Evolutionary conservation across 2,797 vertebrate species (phyloP).

Genomic region (Ataeniobius toweri): DNA sequence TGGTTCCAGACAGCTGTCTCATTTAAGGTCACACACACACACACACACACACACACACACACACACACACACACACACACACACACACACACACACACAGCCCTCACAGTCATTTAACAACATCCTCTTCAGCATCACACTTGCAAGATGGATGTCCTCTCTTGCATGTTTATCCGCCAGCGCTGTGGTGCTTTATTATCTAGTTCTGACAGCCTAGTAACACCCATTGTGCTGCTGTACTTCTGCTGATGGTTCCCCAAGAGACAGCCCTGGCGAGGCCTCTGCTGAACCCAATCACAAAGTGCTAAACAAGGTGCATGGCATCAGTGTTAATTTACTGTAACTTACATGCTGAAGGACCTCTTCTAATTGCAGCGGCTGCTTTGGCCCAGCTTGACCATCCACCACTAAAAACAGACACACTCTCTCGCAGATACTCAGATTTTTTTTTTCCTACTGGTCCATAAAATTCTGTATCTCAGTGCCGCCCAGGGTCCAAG

Average conservation of each 20-base stretch:
- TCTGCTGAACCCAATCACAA: constrained; percentile 82
- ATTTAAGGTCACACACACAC: constrained; percentile 8
- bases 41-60: constrained; percentile 24
- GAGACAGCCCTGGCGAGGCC: constrained; percentile 80
- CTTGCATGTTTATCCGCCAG: constrained; percentile 78
- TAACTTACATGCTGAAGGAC: constrained; percentile 70
- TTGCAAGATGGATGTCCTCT: constrained; percentile 83
- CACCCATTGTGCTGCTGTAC: constrained; percentile 75
- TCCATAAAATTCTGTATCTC: constrained; percentile 69
- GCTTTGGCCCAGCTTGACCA: neutral
- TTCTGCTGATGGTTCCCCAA: constrained; percentile 74
- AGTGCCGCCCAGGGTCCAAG: constrained; percentile 50
- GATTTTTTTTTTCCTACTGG: constrained; percentile 51
- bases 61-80: constrained; percentile 22
- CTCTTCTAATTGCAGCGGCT: constrained; percentile 61
- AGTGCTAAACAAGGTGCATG: constrained; percentile 76
- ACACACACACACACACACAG: constrained; percentile 21
- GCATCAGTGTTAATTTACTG: constrained; percentile 83
- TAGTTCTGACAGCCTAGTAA: constrained; percentile 81
- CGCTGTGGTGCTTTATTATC: constrained; percentile 83
- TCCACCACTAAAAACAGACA: constrained; percentile 28
- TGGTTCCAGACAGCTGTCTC: constrained; percentile 42
- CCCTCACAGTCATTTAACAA: constrained; percentile 77
- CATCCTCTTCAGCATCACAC: constrained; percentile 77
- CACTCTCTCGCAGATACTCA: constrained; percentile 8